Evolutionary conservation across 2,888 invertebrate genomes (phyloP), one percentile per base, ranked within the genome.

Genomic region (Sepioteuthis lessoniana): DNA sequence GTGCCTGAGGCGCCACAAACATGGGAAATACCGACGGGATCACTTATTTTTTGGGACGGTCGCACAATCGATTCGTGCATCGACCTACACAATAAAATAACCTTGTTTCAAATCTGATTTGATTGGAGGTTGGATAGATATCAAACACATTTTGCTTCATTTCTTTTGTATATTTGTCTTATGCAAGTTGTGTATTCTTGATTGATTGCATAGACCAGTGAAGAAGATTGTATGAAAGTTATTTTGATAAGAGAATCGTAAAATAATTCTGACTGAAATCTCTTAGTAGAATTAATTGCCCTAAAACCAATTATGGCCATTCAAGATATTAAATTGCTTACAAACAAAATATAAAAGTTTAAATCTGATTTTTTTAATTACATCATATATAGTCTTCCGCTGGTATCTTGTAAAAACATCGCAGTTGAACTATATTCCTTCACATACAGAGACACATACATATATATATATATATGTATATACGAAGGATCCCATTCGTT

Each of bases 221-320:
- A 3, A 25, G 25, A 55, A 55, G 55, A 55, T 21, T 25, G 21
- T 55, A 25, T 55, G 21, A 55, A 55, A 5, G 28, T 25, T 55
- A 21, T 55, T 76, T 76, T 76, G 76, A 76, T 76, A n/a, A 0
- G 76, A n/a, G 76, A 76, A 76, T 35, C n/a, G n/a, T 35, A 76
- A 76, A n/a, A 76, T 76, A n/a, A 76, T 76, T 76, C n/a, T n/a
- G 76, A 76, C 76, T 76, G 76, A 76, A 76, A 76, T 76, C n/a
- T 76, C 76, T 25, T n/a, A 76, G 10, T 76, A n/a, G 76, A n/a
- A 35, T 13, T 76, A 76, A 76, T 76, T 76, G n/a, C 10, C 76
- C n/a, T 76, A 76, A 76, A 76, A 76, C n/a, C n/a, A 76, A 76
- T 76, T 76, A 76, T 76, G n/a, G n/a, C n/a, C n/a, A 16, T n/a